Conservation (phyloP, 2,888 invertebrate species). For the Andrena haemorrhoa region DNA sequence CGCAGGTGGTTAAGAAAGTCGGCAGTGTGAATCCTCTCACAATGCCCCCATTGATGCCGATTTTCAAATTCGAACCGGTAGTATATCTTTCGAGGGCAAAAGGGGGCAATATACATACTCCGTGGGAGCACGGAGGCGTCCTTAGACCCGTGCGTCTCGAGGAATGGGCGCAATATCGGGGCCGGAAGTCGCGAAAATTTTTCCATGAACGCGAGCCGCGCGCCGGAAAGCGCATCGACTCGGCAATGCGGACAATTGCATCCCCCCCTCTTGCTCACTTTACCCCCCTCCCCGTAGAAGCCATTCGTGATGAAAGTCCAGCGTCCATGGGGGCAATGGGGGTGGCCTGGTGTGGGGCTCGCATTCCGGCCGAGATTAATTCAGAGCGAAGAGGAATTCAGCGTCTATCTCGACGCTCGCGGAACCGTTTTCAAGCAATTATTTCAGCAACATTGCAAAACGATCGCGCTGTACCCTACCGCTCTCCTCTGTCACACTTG, state of each 20-base stretch:
- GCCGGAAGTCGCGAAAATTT: slow-evolving; percentile 56
- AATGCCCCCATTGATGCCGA: no score
- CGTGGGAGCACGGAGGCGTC: slow-evolving; percentile 12
- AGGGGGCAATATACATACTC: slow-evolving; percentile 1
- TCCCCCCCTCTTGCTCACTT: slow-evolving; percentile 57
- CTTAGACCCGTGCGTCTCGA: slow-evolving; percentile 21
- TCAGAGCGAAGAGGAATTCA: slow-evolving; percentile 83
- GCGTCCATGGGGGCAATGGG: slow-evolving; percentile 72
- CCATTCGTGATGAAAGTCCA: slow-evolving; percentile 76
- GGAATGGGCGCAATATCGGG: slow-evolving; percentile 51
- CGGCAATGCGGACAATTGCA: slow-evolving; percentile 73
- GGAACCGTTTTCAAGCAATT: slow-evolving; percentile 81
- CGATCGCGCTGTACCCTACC: slow-evolving; percentile 73
- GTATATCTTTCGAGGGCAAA: neutral
- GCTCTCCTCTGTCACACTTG: neutral
- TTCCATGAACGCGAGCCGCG: slow-evolving; percentile 48
- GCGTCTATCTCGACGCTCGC: slow-evolving; percentile 78
- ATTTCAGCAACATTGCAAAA: slow-evolving; percentile 84
- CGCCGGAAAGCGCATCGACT: slow-evolving; percentile 63
- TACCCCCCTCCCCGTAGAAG: slow-evolving; percentile 49
- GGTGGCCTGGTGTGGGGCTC: slow-evolving; percentile 75
- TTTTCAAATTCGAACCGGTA: neutral
- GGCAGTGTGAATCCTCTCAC: no score
- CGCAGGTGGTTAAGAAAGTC: no score
- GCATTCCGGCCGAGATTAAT: slow-evolving; percentile 84